Evolutionary conservation across 2,797 vertebrate genomes (phyloP), one percentile per base, ranked within the genome.

Genomic region (Pseudotriccus pelzelni): DNA sequence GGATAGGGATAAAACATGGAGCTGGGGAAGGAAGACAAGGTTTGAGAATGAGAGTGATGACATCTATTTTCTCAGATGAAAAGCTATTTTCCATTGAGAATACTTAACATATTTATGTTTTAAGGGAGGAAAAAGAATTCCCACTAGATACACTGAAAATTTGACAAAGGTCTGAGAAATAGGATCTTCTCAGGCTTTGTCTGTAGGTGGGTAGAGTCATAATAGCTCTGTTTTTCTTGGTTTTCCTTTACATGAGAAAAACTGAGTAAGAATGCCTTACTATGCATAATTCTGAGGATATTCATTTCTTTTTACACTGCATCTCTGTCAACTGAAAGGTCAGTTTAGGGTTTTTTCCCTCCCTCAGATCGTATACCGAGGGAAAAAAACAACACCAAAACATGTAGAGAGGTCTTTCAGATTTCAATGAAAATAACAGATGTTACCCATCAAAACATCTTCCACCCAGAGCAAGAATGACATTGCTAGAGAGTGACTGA

Each of bases 241-340:
- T 94, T 97, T 98, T 96, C 97, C 97, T 97, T 97, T 97, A 95
- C 95, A 97, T 97, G 97, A 97, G 97, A 96, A 94, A 97, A 97
- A 97, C 89, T 92, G 80, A 91, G 67, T 83, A 95, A 92, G 85
- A 96, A 97, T 95, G 95, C 92, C 89, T 97, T 92, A 97, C 94
- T 92, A 50, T 96, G 95, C 95, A 97, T 89, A 97, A 95, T 93
- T 96, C 78, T 88, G 87, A 84, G 91, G 91, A 76, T 87, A 97
- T 94, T 95, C 89, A 88, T 96, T 96, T 95, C 94, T 93, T 93
- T 95, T 90, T 96, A 77, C 96, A 78, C 82, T 93, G 36, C 23
- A 92, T 96, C 89, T 96, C 78, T 70, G 53, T 95, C 47, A 62
- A 62, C 87, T 91, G 69, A 94, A 97, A 94, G 84, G 85, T 90